Percentiles rank a stretch among this genome's conserved stretches.
phyloP scores from a whole-genome alignment of 2,888 invertebrate species.

The Mesorhabditis sp. region DNA sequence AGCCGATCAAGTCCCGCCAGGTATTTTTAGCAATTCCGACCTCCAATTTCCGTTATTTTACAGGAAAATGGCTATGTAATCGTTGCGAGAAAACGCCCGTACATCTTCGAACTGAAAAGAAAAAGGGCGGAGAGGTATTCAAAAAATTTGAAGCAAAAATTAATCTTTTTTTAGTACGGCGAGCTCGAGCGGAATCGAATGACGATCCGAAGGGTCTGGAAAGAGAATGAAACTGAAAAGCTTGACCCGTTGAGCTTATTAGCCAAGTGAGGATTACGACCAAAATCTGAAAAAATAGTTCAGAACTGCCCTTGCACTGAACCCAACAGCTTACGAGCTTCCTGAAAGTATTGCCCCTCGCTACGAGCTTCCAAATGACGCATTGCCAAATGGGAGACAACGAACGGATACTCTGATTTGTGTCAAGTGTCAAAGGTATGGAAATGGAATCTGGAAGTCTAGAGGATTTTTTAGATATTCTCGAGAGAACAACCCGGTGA shows the following conservation, averaged over 20 bases:
- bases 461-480: not conserved
- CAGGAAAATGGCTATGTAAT: conserved; percentile 86
- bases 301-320: not conserved
- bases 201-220: not conserved
- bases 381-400: not conserved
- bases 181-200: not conserved
- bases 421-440: not conserved
- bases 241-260: conserved; percentile 4
- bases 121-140: not conserved
- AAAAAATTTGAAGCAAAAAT: no score
- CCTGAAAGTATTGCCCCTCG: not conserved
- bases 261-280: not conserved
- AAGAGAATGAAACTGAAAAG: not conserved
- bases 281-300: not conserved
- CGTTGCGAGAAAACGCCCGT: conserved; percentile 65
- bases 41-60: conserved; percentile 29
- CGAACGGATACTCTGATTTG: not conserved
- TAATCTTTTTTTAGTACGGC: not conserved
- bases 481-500: conserved; percentile 66
- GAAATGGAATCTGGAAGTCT: not conserved
- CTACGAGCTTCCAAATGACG: not conserved
- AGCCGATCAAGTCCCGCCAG: conserved; percentile 77
- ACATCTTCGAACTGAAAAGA: conserved; percentile 60
- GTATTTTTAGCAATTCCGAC: not conserved
- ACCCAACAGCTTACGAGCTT: not conserved